These are phyloP conservation scores for Ophraella communa DNA, from an alignment of 2,888 invertebrate species.

Conservation along the genomic window DNA sequence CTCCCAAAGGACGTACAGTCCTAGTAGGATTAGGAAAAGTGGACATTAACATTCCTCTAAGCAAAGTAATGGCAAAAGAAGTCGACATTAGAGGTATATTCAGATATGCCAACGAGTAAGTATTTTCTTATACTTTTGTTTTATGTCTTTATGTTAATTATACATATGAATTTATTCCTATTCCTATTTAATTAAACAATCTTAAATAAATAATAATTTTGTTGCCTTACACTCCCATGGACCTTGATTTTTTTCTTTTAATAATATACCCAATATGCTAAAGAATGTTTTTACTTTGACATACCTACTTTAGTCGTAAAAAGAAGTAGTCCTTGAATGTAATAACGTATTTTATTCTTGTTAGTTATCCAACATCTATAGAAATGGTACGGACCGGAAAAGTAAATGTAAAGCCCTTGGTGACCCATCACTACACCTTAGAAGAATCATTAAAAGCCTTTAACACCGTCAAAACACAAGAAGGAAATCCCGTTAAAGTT, in stretches of 20 bases:
- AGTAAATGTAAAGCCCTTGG: conserved; percentile 79
- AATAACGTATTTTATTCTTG: conserved; percentile 23
- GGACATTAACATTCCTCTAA: conserved; percentile 81
- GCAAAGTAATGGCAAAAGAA: conserved; percentile 81
- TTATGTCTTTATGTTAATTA: too few species aligned
- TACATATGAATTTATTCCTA: too few species aligned
- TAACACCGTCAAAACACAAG: conserved; percentile 76
- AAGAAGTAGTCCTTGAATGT: too few species aligned
- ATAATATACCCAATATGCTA: too few species aligned
- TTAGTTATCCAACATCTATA: conserved; percentile 80
- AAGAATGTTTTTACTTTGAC: too few species aligned
- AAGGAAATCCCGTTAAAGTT: conserved; percentile 82
- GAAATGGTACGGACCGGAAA: conserved; percentile 78
- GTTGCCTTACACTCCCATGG: too few species aligned
- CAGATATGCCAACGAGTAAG: conserved; percentile 89
- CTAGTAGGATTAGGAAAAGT: conserved; percentile 87
- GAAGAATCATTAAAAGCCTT: conserved; percentile 84
- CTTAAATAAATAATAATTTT: too few species aligned
- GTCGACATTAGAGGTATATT: conserved; percentile 94
- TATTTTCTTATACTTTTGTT: conserved; percentile 35
- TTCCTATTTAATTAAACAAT: too few species aligned
- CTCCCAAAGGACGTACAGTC: conserved; percentile 84
- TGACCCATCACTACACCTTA: conserved; percentile 82
- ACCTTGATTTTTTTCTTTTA: too few species aligned
- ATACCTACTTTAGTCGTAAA: too few species aligned